Conservation (phyloP, 2,888 invertebrate genomes). For the Strigamia maritima region DNA sequence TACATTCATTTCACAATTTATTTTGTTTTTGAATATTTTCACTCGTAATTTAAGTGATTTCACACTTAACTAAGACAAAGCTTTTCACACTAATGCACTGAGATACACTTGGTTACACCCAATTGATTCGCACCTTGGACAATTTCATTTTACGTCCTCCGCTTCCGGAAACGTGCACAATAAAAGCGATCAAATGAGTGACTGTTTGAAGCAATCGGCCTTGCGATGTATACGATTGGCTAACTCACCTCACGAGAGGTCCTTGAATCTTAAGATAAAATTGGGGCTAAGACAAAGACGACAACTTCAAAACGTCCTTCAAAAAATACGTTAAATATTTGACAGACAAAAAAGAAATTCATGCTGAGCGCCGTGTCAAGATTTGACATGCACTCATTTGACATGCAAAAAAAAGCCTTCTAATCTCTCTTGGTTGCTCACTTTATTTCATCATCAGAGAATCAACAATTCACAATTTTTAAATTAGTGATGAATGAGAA, state of each 20-base stretch:
- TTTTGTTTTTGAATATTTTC: too few relatives aligned
- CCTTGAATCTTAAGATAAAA: slow-evolving; percentile 8
- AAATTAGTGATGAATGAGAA: not conserved
- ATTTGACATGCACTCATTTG: not conserved
- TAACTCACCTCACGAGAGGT: not conserved
- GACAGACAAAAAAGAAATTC: not conserved
- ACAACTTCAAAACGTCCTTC: slow-evolving; percentile 20
- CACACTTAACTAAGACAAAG: not conserved
- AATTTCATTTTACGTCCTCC: not conserved
- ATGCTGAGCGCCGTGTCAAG: not conserved
- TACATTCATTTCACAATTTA: too few relatives aligned
- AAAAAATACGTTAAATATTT: not conserved
- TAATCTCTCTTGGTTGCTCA: not conserved
- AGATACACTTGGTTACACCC: slow-evolving; percentile 9
- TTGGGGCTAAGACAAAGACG: slow-evolving; percentile 7
- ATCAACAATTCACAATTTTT: not conserved
- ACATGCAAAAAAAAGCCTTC: not conserved
- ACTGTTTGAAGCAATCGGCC: not conserved
- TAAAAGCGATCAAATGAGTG: slow-evolving; percentile 22
- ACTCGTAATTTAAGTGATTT: not conserved
- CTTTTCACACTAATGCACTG: not conserved
- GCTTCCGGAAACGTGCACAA: slow-evolving; percentile 7
- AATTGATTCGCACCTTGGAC: slow-evolving; percentile 24
- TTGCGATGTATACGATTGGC: slow-evolving; percentile 7
- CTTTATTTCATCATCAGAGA: not conserved